Conservation (phyloP, 2,888 invertebrate species). For the Onthophagus sagittarius region DNA sequence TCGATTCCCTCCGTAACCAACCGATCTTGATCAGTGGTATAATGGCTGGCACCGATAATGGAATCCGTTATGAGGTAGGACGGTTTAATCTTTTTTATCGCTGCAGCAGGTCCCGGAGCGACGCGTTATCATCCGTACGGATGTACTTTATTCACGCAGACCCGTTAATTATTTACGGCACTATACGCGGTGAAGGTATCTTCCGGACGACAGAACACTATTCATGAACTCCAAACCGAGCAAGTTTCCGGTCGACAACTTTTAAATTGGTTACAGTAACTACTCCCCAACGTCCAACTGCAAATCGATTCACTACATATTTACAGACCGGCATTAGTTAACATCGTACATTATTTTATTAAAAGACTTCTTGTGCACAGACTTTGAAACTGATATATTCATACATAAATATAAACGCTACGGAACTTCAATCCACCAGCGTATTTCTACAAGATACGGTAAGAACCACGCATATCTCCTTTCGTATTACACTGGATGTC, state of each 20-base stretch:
- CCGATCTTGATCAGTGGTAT: conserved; percentile 7
- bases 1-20: conserved; percentile 7
- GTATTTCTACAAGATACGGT: neutral
- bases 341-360: no score
- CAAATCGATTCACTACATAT: neutral
- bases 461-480: neutral
- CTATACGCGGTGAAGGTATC: neutral
- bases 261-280: conserved; percentile 5
- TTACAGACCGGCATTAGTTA: no score
- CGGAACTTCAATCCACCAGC: no score
- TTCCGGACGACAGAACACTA: neutral
- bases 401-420: no score
- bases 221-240: neutral
- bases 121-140: neutral
- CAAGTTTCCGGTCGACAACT: neutral
- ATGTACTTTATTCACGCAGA: neutral
- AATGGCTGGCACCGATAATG: conserved; percentile 8
- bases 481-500: neutral
- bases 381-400: no score
- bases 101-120: neutral
- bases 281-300: neutral
- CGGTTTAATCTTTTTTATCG: conserved; percentile 9
- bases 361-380: no score
- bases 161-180: conserved; percentile 6
- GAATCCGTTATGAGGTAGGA: conserved; percentile 9